A percentile compares a stretch with the other conserved stretches of the same genome.
These are phyloP conservation scores for Parapristionchus giblindavisi DNA, from an alignment of 2,888 invertebrate species.

Conservation along the genomic window DNA sequence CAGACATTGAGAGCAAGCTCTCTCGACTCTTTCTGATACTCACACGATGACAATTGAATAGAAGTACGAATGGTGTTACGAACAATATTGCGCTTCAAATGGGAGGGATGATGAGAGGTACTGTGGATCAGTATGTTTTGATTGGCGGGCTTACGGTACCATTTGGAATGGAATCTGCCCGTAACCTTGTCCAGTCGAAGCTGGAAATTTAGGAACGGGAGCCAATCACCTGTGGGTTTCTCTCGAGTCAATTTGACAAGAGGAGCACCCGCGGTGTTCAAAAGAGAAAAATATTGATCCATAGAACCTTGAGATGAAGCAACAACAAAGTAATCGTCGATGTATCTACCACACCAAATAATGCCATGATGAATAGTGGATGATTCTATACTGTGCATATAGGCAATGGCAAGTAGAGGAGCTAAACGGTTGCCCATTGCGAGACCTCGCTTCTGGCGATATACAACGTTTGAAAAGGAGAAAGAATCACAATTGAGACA, in stretches of 20 bases:
- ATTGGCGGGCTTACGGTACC: constrained; percentile 25
- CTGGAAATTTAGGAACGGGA: constrained; percentile 28
- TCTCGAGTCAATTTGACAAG: constrained; percentile 1
- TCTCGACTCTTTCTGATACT: no score
- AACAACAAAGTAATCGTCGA: constrained; percentile 21
- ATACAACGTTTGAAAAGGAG: not conserved
- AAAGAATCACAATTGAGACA: constrained; percentile 23
- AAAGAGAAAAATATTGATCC: not conserved
- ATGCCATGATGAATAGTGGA: constrained; percentile 9
- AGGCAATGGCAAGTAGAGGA: constrained; percentile 19
- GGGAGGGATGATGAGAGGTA: not conserved
- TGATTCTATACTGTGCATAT: constrained; percentile 25
- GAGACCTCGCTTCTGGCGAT: constrained; percentile 3
- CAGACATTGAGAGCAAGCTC: no score
- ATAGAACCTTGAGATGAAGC: not conserved
- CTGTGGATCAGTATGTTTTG: constrained; percentile 8
- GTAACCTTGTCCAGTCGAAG: not conserved
- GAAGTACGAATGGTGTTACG: constrained; percentile 10
- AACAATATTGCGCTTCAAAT: constrained; percentile 7
- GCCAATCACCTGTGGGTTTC: not conserved
- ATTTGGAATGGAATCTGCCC: constrained; percentile 1
- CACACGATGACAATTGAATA: not conserved
- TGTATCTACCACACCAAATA: constrained; percentile 18
- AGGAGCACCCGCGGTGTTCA: constrained; percentile 1
- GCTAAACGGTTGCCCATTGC: constrained; percentile 30